A percentile compares a stretch with the other conserved stretches of the same genome.
Conservation (phyloP, 2,113 vertebrate species). For the Chauna torquata region DNA sequence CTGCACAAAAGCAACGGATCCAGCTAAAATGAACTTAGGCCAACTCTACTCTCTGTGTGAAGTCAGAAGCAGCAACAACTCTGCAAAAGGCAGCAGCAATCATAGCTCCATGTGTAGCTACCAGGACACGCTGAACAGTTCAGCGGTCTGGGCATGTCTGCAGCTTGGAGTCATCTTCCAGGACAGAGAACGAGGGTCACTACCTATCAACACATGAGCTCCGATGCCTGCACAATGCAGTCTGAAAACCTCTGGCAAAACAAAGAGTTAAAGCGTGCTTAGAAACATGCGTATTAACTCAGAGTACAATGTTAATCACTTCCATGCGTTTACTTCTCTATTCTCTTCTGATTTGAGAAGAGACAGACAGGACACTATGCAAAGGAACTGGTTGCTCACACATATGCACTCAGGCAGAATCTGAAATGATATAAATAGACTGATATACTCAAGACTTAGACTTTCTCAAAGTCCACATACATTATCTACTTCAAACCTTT, state of each 20-base stretch:
- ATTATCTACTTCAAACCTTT: not conserved
- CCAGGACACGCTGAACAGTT: not conserved
- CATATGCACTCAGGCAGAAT: not conserved
- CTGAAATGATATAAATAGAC: not conserved
- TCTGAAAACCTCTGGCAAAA: not conserved
- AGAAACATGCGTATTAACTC: not conserved
- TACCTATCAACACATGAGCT: not conserved
- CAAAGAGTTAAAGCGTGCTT: not conserved
- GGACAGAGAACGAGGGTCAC: not conserved
- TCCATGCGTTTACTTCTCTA: not conserved
- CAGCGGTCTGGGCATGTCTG: not conserved
- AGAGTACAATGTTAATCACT: not conserved
- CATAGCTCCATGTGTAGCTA: not conserved
- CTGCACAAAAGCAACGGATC: not conserved
- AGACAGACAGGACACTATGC: not conserved
- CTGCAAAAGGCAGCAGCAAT: not conserved
- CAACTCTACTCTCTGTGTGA: not conserved
- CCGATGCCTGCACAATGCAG: not conserved
- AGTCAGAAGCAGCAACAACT: not conserved
- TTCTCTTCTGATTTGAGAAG: not conserved
- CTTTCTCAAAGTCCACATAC: not conserved
- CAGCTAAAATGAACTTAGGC: not conserved
- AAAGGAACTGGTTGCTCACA: not conserved
- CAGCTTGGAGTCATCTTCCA: not conserved
- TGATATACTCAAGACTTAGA: not conserved